Base-by-base conservation (phyloP, 2,888 invertebrate genomes). In the Luffia ferchaultella region DNA sequence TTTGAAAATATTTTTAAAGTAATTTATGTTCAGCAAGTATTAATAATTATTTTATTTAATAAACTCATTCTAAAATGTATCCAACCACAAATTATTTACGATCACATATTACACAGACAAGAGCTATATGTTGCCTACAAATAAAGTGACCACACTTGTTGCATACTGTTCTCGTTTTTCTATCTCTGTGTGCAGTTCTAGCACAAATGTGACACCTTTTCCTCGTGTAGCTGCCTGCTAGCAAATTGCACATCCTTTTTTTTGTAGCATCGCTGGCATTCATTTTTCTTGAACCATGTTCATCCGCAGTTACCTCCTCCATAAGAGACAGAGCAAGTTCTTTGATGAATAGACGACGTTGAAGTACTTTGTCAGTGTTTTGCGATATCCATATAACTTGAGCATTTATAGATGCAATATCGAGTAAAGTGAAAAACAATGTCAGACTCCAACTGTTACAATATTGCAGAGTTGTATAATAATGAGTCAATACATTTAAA, bases 371-470 rank as follows among this genome's bases (percentile, higher is more conserved):
- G 2, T 55, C 57, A 1, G 60, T 52, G 50, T 68, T 69, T 16
- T 68, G 62, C 0, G 72, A 64, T 54, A 65, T 66, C 78, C 79
- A 83, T 52, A 82, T 57, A 1, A 82, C 77, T 62, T 84, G 84
- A 45, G 83, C 70, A 57, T 82, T 83, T 0, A 83, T 62, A 0
- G 77, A 67, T 1, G 82, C 79, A 58, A 83, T 73, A 54, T 84
- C 82, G 15, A 83, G 61, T 49, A 83, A 55, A 20, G 73, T 73
- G 51, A 76, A 80, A 56, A 83, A 82, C 52, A 83, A 57, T 2
- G 79, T 73, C 5, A 78, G 54, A 0, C 74, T 71, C 83, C 83
- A 84, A 55, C 76, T 69, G 54, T 80, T 79, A n/a, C 74, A 73
- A 51, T 73, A 65, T 51, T 79, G 76, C 69, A 76, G 68, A 2